Evolutionary conservation across 2,797 vertebrate genomes (phyloP), one percentile per base, ranked within the genome.

Genomic region (Clarias pachynema): DNA sequence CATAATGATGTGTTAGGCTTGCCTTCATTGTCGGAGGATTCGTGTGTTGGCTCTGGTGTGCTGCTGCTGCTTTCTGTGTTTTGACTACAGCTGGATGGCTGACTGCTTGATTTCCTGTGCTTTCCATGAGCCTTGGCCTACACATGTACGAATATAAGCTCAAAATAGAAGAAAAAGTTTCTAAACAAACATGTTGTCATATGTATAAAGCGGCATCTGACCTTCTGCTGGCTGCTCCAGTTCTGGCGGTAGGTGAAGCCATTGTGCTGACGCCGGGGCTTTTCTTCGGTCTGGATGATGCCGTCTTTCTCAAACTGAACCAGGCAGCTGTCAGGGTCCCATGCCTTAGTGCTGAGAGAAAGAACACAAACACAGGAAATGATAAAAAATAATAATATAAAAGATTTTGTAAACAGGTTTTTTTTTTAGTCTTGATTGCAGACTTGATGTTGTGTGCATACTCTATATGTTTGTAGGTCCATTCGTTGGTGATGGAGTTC

Each of bases 1-100:
- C 15, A 40, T 49, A 68, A 29, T 1, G 44, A 22, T 29, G 31
- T 53, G 22, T 22, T 81, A 29, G 8, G 20, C 88, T 92, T 89
- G 93, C 97, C 96, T 89, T 98, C 97, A 53, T 97, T 97, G 31
- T 99, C 98, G 0, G 98, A 99, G 80, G 97, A 96, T 89, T 98
- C 98, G 0, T 96, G 97, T 24, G 96, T 95, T 9, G 98, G 97
- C 87, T 99, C 98, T 0, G 98, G 97, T 0, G 97, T 99, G 77
- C 96, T 97, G 91, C 97, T 97, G 90, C 97, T 99, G 94, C 97
- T 98, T 92, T 98, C 98, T 0, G 97, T 99, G 91, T 96, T 97
- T 92, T 97, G 98, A 94, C 97, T 99, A 92, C 97, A 97, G 91
- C 96, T 98, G 70, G 98, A 98, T 0, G 97, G 97, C 91, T 98